Conservation (phyloP, 53 echinoderm and acorn worm species). For the Patiria pectinifera region DNA sequence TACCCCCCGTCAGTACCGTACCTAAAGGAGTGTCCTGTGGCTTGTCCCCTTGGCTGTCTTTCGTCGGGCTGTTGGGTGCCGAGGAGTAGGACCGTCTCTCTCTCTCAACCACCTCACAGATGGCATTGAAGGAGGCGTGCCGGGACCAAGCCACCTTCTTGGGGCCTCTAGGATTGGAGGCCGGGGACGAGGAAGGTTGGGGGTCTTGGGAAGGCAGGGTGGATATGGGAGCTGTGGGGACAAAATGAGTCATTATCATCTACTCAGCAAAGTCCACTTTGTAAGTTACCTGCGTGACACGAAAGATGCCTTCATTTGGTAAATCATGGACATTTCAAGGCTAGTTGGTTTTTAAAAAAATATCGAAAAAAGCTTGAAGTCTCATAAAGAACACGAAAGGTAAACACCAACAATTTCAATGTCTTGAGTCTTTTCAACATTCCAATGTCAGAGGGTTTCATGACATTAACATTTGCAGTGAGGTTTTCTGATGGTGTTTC, state of each 20-base stretch:
- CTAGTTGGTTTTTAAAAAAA: too few species aligned
- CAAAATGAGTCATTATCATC: constrained; percentile 2
- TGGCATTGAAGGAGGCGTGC: constrained; percentile 87
- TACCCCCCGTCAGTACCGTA: not conserved
- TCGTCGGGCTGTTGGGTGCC: constrained; percentile 75
- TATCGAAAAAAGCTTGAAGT: too few species aligned
- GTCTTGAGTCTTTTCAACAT: too few species aligned
- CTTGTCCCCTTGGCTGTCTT: constrained; percentile 20
- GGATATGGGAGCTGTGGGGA: constrained; percentile 44
- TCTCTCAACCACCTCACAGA: constrained; percentile 73
- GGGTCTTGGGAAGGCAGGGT: constrained; percentile 27
- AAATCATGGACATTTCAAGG: too few species aligned
- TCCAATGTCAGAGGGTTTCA: too few species aligned
- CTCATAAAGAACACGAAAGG: too few species aligned
- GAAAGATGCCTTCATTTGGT: too few species aligned
- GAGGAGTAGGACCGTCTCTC: constrained; percentile 84
- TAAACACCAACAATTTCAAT: too few species aligned
- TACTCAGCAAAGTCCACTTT: not conserved
- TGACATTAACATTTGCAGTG: too few species aligned
- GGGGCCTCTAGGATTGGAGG: constrained; percentile 34
- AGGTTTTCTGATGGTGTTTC: not conserved
- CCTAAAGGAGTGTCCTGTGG: not conserved
- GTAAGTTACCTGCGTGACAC: too few species aligned
- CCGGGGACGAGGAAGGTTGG: not conserved
- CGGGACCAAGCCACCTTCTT: constrained; percentile 79